These are phyloP conservation scores for Odontomachus brunneus DNA, from an alignment of 1,140 invertebrate genomes.

Conservation along the genomic window DNA sequence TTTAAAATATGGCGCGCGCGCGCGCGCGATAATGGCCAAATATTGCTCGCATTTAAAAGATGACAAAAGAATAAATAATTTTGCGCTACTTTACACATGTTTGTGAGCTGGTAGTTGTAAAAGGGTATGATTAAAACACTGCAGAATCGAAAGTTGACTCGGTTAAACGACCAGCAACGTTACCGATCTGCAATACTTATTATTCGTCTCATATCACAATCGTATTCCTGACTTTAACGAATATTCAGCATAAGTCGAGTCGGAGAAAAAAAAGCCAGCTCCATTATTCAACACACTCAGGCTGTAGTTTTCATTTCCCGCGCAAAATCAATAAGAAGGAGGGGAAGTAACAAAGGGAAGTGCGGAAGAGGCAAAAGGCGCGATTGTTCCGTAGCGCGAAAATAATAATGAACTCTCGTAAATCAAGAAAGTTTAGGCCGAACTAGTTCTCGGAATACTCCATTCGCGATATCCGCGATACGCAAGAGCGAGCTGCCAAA, in stretches of 20 bases:
- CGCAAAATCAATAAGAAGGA: not conserved
- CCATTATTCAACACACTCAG: slow-evolving; percentile 58
- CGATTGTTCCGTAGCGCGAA: slow-evolving; percentile 81
- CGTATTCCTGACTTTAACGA: slow-evolving; percentile 14
- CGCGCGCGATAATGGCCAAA: slow-evolving; percentile 64
- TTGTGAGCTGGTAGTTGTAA: not conserved
- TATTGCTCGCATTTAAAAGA: slow-evolving; percentile 30
- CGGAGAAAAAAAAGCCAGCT: slow-evolving; percentile 43
- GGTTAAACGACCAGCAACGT: not conserved
- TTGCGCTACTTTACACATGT: not conserved
- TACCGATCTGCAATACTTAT: not conserved
- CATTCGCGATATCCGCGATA: slow-evolving; percentile 75
- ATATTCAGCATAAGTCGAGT: slow-evolving; percentile 29
- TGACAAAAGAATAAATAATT: not conserved
- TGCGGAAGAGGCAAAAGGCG: slow-evolving; percentile 52
- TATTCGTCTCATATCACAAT: not conserved
- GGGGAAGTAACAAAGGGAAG: slow-evolving; percentile 20
- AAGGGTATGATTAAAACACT: not conserved
- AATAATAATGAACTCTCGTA: slow-evolving; percentile 84
- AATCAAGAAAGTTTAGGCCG: slow-evolving; percentile 82
- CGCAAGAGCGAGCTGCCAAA: slow-evolving; percentile 76
- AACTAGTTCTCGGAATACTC: slow-evolving; percentile 81
- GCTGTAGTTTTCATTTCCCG: slow-evolving; percentile 45
- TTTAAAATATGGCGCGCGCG: slow-evolving; percentile 55
- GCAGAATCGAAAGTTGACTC: not conserved